Evolutionary conservation across 2,113 vertebrate species (phyloP).

Genomic region (Notarius quadriscutis): DNA sequence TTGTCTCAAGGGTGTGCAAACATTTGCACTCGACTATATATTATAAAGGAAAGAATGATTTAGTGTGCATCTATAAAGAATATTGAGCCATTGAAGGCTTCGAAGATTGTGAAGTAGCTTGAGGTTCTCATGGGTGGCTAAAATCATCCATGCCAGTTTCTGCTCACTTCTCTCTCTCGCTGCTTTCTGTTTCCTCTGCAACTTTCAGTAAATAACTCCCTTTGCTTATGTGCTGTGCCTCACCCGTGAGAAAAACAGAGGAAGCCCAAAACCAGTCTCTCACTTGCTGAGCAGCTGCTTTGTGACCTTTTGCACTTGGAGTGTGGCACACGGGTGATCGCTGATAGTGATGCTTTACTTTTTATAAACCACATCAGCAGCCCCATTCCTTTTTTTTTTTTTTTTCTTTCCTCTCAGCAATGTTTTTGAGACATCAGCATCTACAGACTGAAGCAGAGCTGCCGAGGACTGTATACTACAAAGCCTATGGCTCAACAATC

Average conservation of each 20-base stretch:
- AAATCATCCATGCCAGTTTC: constrained; percentile 35
- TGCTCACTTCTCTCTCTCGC: constrained; percentile 32
- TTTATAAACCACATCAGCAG: neutral
- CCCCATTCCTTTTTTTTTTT: neutral
- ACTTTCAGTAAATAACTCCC: constrained; percentile 25
- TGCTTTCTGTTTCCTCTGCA: constrained; percentile 30
- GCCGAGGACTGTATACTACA: neutral
- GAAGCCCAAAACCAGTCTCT: neutral
- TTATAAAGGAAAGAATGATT: too few species aligned
- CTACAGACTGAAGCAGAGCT: neutral
- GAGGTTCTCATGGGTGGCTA: constrained; percentile 39
- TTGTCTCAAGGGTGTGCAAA: neutral
- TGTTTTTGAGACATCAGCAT: neutral
- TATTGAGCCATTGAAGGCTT: neutral
- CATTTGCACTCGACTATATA: neutral
- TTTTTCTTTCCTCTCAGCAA: neutral
- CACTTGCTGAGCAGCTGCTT: neutral
- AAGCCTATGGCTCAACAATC: neutral
- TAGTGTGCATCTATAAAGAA: neutral
- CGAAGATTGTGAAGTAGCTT: neutral
- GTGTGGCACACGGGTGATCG: neutral
- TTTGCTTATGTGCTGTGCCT: neutral
- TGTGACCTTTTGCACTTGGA: constrained; percentile 32
- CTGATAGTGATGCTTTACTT: neutral
- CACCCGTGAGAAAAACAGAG: constrained; percentile 22